These are phyloP conservation scores for Ctenodactylus gundi DNA, from an alignment of 2,113 vertebrate species.

Conservation along the genomic window DNA sequence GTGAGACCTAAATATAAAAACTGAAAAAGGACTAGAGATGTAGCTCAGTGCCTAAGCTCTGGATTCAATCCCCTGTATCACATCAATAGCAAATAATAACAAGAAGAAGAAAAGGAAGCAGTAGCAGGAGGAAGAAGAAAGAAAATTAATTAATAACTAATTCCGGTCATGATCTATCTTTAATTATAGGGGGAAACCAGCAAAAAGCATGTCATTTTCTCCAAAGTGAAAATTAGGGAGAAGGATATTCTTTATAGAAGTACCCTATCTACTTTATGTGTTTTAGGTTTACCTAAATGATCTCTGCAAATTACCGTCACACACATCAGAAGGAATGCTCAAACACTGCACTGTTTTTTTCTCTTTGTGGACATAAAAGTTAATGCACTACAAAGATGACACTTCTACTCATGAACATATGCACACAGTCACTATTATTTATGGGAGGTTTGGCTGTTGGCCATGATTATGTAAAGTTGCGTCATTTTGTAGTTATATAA, in stretches of 20 bases:
- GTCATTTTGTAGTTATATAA: constrained; percentile 47
- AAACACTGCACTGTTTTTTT: neutral
- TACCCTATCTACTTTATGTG: neutral
- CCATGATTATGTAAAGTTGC: neutral
- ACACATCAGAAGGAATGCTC: neutral
- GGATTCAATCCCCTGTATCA: too few relatives aligned
- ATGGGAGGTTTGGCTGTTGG: neutral
- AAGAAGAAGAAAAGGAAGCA: too few relatives aligned
- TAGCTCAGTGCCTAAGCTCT: too few relatives aligned
- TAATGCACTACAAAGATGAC: constrained; percentile 33
- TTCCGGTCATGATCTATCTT: neutral
- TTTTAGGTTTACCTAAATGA: constrained; percentile 38
- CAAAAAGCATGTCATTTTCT: constrained; percentile 4
- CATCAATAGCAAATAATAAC: too few relatives aligned
- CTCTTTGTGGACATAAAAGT: constrained; percentile 53
- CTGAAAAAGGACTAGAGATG: too few relatives aligned
- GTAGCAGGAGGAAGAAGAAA: too few relatives aligned
- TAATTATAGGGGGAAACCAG: neutral
- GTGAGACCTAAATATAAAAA: too few relatives aligned
- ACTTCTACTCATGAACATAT: neutral
- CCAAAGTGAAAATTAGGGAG: neutral
- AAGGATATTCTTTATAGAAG: neutral
- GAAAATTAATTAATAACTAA: too few relatives aligned
- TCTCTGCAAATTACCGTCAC: constrained; percentile 23
- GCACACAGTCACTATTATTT: neutral